These are phyloP conservation scores for Andrena dorsata DNA, from an alignment of 2,888 invertebrate genomes.

Conservation along the genomic window DNA sequence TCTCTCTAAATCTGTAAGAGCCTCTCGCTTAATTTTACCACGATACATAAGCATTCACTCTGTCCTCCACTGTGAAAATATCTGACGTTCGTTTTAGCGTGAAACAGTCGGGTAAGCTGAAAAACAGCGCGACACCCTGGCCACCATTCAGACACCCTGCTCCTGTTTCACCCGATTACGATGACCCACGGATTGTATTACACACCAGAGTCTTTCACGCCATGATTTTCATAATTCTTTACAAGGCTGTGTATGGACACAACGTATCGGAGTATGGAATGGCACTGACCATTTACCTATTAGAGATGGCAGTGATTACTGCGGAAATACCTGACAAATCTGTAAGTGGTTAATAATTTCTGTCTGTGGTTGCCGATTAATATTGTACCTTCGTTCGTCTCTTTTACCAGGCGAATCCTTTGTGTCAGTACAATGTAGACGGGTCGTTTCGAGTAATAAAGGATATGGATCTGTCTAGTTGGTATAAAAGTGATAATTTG, in stretches of 20 bases:
- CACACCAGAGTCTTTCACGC: conserved; percentile 89
- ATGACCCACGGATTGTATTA: conserved; percentile 89
- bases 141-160: conserved; percentile 92
- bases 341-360: conserved; percentile 74
- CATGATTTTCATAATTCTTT: conserved; percentile 92
- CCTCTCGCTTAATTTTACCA: background rate
- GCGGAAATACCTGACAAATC: conserved; percentile 84
- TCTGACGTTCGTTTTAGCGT: conserved; percentile 83
- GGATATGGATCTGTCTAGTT: conserved; percentile 88
- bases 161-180: conserved; percentile 88
- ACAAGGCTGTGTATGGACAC: conserved; percentile 92
- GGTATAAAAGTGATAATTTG: conserved; percentile 91
- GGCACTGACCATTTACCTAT: conserved; percentile 93
- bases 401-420: conserved; percentile 83
- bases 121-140: conserved; percentile 89
- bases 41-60: background rate
- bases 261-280: conserved; percentile 94
- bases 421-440: conserved; percentile 85
- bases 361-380: conserved; percentile 9
- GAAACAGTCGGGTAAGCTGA: conserved; percentile 87
- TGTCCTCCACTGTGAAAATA: background rate
- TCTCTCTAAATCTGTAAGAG: background rate
- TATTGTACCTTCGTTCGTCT: background rate
- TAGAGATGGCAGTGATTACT: conserved; percentile 92
- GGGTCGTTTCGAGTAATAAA: conserved; percentile 82